phyloP scores from a whole-genome alignment of 2,797 vertebrate species.

The Clarias platycephalus region DNA sequence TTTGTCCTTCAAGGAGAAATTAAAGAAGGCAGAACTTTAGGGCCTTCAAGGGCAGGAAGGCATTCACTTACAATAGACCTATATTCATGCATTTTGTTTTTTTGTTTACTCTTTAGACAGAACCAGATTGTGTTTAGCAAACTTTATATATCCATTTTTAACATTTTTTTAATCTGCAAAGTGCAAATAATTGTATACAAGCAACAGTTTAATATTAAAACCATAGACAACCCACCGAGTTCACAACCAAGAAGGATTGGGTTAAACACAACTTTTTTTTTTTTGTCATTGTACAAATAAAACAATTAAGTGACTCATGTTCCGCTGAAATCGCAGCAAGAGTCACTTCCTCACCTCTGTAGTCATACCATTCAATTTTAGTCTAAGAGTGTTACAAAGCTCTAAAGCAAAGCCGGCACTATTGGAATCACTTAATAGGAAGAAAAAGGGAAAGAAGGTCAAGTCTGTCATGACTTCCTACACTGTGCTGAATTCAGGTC shows the following conservation, averaged over 20 bases:
- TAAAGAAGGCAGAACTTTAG: constrained; percentile 5
- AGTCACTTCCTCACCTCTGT: not conserved
- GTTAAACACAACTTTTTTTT: not conserved
- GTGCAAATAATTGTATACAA: not conserved
- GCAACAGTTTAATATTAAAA: not conserved
- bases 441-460: constrained; percentile 10
- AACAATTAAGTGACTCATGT: not conserved
- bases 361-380: not conserved
- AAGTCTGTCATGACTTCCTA: constrained; percentile 27
- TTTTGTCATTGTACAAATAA: not conserved
- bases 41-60: not conserved
- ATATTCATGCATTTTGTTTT: not conserved
- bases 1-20: constrained; percentile 31
- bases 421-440: not conserved
- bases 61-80: not conserved
- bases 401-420: not conserved
- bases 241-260: not conserved
- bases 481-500: constrained; percentile 9
- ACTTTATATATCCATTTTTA: not conserved
- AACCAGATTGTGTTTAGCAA: not conserved
- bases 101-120: not conserved
- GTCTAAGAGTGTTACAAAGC: not conserved
- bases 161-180: not conserved
- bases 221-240: not conserved
- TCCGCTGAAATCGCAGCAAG: not conserved